phyloP scores from a whole-genome alignment of 2,797 vertebrate genomes.

The Phoebastria nigripes region DNA sequence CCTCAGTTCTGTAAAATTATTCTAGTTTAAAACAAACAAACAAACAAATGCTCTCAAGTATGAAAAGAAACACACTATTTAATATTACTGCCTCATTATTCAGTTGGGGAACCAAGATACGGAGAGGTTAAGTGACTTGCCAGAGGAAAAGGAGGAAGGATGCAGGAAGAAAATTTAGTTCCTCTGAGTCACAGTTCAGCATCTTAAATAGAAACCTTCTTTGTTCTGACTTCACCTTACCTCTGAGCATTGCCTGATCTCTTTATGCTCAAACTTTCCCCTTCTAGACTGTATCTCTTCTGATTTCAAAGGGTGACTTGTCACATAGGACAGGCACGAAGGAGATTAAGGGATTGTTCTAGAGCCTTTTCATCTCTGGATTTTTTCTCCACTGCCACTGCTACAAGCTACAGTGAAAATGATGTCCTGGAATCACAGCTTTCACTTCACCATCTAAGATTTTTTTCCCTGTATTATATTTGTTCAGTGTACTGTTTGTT shows the following conservation, averaged over 20 bases:
- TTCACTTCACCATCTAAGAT: neutral
- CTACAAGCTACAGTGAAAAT: neutral
- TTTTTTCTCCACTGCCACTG: neutral
- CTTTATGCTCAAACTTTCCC: neutral
- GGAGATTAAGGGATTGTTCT: constrained; percentile 18
- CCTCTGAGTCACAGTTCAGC: constrained; percentile 29
- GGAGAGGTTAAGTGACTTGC: neutral
- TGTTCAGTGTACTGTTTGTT: constrained; percentile 18
- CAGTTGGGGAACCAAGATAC: neutral
- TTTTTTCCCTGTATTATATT: neutral
- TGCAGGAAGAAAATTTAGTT: constrained; percentile 11
- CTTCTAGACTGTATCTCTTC: neutral
- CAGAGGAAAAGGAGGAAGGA: constrained; percentile 17
- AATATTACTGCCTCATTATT: constrained; percentile 19
- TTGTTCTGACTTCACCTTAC: constrained; percentile 36
- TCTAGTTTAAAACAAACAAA: neutral
- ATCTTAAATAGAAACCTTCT: constrained; percentile 11
- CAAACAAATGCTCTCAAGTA: neutral
- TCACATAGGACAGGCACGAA: neutral
- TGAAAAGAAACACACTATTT: neutral
- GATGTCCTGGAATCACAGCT: constrained; percentile 1
- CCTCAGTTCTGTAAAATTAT: neutral
- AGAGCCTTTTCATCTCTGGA: constrained; percentile 6
- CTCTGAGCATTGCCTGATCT: neutral
- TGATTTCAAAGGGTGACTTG: constrained; percentile 22